Evolutionary conservation across 2,113 vertebrate species (phyloP).

Genomic region (Mungos mungo): DNA sequence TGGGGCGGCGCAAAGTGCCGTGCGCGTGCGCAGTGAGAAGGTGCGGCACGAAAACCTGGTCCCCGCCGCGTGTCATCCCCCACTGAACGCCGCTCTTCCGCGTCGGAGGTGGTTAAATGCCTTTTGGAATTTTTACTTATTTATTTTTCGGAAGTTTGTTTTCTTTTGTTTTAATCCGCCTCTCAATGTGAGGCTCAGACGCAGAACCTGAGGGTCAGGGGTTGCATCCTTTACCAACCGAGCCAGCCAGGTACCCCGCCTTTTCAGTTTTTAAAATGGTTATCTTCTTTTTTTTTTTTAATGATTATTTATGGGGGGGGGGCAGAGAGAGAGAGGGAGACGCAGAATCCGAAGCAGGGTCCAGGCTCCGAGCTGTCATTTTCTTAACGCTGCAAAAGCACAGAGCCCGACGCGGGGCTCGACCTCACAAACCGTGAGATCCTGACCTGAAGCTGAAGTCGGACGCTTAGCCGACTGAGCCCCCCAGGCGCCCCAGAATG

Average conservation of each 20-base stretch:
- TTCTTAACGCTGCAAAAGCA: no score
- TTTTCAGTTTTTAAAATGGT: neutral
- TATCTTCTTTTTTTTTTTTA: neutral
- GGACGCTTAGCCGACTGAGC: neutral
- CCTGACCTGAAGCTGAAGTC: no score
- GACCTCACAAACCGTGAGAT: no score
- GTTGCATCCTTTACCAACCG: neutral
- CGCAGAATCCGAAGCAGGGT: no score
- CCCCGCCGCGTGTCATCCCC: neutral
- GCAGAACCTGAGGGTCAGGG: neutral
- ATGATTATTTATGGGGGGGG: no score
- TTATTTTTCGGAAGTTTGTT: neutral
- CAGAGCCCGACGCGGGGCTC: no score
- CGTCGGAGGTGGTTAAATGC: neutral
- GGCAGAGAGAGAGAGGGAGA: no score
- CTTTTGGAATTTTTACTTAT: neutral
- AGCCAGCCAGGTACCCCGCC: neutral
- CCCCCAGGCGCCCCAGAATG: neutral
- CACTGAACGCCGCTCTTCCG: neutral
- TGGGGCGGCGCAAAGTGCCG: fast-evolving
- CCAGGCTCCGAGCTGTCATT: no score
- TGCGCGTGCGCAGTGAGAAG: fast-evolving
- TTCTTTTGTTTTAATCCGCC: neutral
- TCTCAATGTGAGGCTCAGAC: neutral
- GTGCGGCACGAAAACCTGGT: neutral